Evolutionary conservation across 2,797 vertebrate genomes (phyloP), one percentile per base, ranked within the genome.

Genomic region (Phoebastria nigripes): DNA sequence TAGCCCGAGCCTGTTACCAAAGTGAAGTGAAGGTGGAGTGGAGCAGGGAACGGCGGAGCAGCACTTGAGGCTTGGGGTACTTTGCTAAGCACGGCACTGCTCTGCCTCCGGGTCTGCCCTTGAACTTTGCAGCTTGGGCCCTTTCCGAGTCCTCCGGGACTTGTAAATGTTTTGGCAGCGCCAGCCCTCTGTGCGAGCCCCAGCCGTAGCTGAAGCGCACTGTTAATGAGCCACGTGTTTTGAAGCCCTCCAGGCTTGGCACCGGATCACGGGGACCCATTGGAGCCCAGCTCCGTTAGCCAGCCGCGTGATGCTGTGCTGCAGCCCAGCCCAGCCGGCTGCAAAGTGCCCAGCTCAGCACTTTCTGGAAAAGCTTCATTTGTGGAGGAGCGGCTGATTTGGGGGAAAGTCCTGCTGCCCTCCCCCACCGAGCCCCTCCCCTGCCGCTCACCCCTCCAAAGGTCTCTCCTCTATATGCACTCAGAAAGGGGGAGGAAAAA

Each of bases 211-310:
- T 31, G 63, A 70, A 92, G 73, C 5, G 0, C 29, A 0, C 79
- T 51, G 26, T 42, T 95, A 92, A 95, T 28, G 70, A 96, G 95
- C 77, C 93, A 82, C 6, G 3, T 76, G 90, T 47, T 91, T 39
- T 0, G 0, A 61, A 44, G 66, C 92, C 92, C 94, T 71, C 92
- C 92, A 72, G 95, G 94, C 95, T 96, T 95, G 94, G 96, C 96
- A 82, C 56, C 0, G 0, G 35, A 24, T 22, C 3, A 15, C 0
- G 9, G 52, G 90, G 84, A 87, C 86, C 83, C 20, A 2, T 4
- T 9, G n/a, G 69, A 92, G 78, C 81, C 90, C 12, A 0, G 65
- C 80, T 49, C 90, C 12, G 6, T 31, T n/a, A 6, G n/a, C 3
- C 0, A 2, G 65, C 37, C 8, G 0, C 2, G 6, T 6, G 31